Evolutionary conservation across 2,113 vertebrate species (phyloP), one percentile per base, ranked within the genome.

Genomic region (Epinephelus fuscoguttatus): DNA sequence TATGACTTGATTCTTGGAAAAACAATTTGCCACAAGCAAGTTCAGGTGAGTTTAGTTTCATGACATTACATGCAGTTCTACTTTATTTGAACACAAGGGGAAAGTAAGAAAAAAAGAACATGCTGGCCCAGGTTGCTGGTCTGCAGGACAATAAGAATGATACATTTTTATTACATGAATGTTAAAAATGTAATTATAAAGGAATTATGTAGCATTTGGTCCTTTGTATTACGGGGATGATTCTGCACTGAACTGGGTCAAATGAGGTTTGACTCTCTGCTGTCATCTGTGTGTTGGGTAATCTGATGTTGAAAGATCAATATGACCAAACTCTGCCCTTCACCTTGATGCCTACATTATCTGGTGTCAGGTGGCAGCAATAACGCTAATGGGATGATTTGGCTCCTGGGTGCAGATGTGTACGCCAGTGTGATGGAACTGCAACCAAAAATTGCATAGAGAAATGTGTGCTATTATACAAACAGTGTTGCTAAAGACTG

Each of bases 381-480:
- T 95, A 95, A 92, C 50, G 81, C 83, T 95, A 95, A 96, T 94
- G 94, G 86, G 81, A 91, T 87, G 57, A 90, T 91, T 74, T 93
- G 89, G 90, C 88, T 93, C 84, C 88, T 86, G 78, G 56, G 62
- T 79, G 77, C 40, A 81, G 75, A 89, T 91, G 76, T 86, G 81
- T 37, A 30, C 13, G 7, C 14, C n/a, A 60, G 19, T 18, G 66
- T 49, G 60, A 73, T 53, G 47, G 37, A 57, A 25, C 0, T 55
- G 23, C 25, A 71, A 53, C 11, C 59, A 15, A 27, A 57, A 64
- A 27, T 27, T 59, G 21, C n/a, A 62, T 14, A 49, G 18, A 23
- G n/a, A 13, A 53, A 7, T 66, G 9, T 37, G 1, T 52, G 12
- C 21, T 50, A n/a, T 6, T 12, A 25, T 42, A 59, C 17, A 42